Conservation (phyloP, 2,888 invertebrate genomes). For the Melanchra persicariae region DNA sequence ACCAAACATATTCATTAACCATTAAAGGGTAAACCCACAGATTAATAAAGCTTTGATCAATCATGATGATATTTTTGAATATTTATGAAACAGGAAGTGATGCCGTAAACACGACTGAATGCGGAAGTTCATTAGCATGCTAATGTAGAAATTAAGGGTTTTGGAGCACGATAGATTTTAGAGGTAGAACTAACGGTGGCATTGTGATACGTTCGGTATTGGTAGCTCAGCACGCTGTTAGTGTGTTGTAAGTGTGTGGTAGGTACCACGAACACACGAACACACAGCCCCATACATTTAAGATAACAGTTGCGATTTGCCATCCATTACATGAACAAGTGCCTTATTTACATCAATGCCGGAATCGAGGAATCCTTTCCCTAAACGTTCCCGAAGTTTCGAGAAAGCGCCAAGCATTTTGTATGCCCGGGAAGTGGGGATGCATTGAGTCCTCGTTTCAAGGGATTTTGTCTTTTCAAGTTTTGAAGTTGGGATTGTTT, state of each 20-base stretch:
- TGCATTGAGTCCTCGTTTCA: neutral
- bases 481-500: constrained; percentile 2
- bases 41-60: constrained; percentile 8
- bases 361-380: constrained; percentile 2
- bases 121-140: constrained; percentile 47
- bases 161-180: constrained; percentile 25
- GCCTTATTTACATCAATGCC: constrained; percentile 36
- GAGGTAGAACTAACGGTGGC: neutral
- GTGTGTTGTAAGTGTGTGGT: too few species aligned
- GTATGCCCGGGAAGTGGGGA: neutral
- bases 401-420: constrained; percentile 16
- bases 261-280: too few species aligned
- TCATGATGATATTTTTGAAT: constrained; percentile 30
- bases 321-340: constrained; percentile 31
- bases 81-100: constrained; percentile 38
- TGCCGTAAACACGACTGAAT: constrained; percentile 29
- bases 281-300: neutral
- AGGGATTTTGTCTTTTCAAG: neutral
- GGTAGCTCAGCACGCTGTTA: too few species aligned
- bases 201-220: neutral
- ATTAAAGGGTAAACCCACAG: constrained; percentile 15
- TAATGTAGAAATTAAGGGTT: constrained; percentile 53
- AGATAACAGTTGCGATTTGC: constrained; percentile 28
- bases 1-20: neutral
- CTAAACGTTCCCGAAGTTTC: constrained; percentile 19